Evolutionary conservation across 2,888 invertebrate genomes (phyloP).

Genomic region (Euclidia mi): DNA sequence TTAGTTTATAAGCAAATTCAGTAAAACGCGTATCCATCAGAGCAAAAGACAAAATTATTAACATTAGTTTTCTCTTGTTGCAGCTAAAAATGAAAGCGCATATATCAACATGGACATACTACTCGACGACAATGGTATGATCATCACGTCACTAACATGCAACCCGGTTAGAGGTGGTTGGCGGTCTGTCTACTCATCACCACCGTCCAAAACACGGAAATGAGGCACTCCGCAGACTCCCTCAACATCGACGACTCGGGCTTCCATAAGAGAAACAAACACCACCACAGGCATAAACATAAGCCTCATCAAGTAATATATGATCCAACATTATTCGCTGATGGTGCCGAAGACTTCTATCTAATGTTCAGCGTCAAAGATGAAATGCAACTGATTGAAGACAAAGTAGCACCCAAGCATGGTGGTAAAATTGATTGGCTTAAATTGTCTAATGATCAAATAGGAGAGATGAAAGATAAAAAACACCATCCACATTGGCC

Average conservation of each 20-base stretch:
- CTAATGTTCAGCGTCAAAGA: conserved; percentile 64
- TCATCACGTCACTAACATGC: conserved; percentile 73
- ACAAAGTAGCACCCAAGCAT: conserved; percentile 61
- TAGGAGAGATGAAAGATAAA: conserved; percentile 79
- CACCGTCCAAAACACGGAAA: conserved; percentile 72
- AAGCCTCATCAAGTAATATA: conserved; percentile 64
- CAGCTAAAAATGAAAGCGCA: conserved; percentile 76
- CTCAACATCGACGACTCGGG: conserved; percentile 53
- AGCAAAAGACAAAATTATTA: no score
- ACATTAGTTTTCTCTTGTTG: conserved; percentile 72
- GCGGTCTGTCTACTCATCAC: conserved; percentile 74
- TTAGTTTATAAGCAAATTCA: no score
- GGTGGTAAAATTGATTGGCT: conserved; percentile 75
- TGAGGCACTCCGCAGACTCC: conserved; percentile 68
- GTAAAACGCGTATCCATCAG: no score
- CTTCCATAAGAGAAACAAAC: conserved; percentile 64
- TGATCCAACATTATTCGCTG: conserved; percentile 58
- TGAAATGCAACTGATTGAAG: conserved; percentile 63
- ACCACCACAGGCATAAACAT: conserved; percentile 81
- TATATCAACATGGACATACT: conserved; percentile 70
- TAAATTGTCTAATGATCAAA: conserved; percentile 80
- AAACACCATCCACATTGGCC: conserved; percentile 91
- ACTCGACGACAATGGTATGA: conserved; percentile 76
- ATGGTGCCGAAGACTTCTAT: conserved; percentile 61
- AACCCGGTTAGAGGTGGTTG: conserved; percentile 77